Conservation (phyloP, 2,113 vertebrate species). For the Lophius piscatorius region DNA sequence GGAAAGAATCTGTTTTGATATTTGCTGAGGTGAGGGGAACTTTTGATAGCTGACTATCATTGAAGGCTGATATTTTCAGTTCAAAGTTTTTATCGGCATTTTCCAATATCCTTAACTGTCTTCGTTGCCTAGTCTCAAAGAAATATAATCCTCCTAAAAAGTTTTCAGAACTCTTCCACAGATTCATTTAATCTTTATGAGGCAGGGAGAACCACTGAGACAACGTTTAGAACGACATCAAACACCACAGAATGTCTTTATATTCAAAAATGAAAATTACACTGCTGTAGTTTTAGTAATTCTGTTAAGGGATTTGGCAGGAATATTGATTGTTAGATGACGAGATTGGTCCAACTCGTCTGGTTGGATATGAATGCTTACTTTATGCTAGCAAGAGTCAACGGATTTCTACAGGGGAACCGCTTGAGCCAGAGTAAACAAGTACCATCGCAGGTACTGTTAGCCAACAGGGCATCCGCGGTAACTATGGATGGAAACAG, state of each 20-base stretch:
- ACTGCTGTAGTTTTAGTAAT: too few relatives aligned
- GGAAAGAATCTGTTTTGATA: slow-evolving; percentile 37
- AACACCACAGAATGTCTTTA: background rate
- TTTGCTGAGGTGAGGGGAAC: slow-evolving; percentile 17
- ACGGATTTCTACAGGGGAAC: too few relatives aligned
- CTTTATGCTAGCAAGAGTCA: too few relatives aligned
- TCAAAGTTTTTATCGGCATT: background rate
- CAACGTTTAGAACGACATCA: background rate
- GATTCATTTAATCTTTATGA: background rate
- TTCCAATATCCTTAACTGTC: background rate
- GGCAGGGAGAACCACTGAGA: background rate
- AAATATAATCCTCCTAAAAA: background rate
- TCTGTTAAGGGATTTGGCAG: too few relatives aligned
- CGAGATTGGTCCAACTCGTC: too few relatives aligned
- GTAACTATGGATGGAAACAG: too few relatives aligned
- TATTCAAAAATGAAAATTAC: too few relatives aligned
- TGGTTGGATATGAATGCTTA: too few relatives aligned
- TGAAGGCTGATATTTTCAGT: slow-evolving; percentile 16
- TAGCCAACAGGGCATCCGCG: too few relatives aligned
- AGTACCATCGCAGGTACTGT: too few relatives aligned
- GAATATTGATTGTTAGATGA: too few relatives aligned
- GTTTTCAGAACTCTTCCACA: background rate
- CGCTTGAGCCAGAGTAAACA: too few relatives aligned
- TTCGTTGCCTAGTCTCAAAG: background rate
- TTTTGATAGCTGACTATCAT: slow-evolving; percentile 11